Conservation (phyloP, 2,888 invertebrate species). For the Cerastis rubricosa region DNA sequence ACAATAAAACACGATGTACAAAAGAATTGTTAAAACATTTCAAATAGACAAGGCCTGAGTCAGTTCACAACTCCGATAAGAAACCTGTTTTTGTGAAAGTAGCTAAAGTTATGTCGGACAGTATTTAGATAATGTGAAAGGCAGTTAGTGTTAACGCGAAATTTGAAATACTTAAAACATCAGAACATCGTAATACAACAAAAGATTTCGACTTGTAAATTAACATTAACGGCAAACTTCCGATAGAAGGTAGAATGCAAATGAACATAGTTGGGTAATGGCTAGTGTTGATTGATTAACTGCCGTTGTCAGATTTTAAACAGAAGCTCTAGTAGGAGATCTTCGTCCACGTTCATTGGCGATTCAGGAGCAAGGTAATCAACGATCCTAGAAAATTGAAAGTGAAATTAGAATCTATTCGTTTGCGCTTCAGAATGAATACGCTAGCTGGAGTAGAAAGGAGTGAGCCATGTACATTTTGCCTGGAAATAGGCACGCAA, state of each 20-base stretch:
- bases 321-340: conserved; percentile 86
- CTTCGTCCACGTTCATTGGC: conserved; percentile 89
- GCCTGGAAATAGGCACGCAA: too few species aligned
- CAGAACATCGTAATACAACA: conserved; percentile 34
- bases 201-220: conserved; percentile 42
- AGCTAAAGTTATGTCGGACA: conserved; percentile 57
- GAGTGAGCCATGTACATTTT: too few species aligned
- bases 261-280: conserved; percentile 32
- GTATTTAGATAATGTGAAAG: conserved; percentile 61
- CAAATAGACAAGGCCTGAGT: conserved; percentile 84
- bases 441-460: neutral
- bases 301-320: conserved; percentile 83
- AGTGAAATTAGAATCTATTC: conserved; percentile 1
- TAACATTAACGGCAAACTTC: conserved; percentile 19
- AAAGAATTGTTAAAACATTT: conserved; percentile 69
- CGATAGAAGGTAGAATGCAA: conserved; percentile 31
- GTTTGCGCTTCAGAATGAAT: neutral
- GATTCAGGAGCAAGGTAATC: conserved; percentile 88
- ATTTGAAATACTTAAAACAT: conserved; percentile 50
- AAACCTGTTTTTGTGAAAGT: conserved; percentile 77
- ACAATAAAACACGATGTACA: conserved; percentile 59
- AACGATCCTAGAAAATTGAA: conserved; percentile 77
- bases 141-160: conserved; percentile 56
- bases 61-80: conserved; percentile 83
- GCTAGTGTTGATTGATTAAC: conserved; percentile 51